A percentile compares a stretch with the other conserved stretches of the same genome.
phyloP scores from a whole-genome alignment of 2,113 vertebrate genomes.

The Hemiscyllium ocellatum region DNA sequence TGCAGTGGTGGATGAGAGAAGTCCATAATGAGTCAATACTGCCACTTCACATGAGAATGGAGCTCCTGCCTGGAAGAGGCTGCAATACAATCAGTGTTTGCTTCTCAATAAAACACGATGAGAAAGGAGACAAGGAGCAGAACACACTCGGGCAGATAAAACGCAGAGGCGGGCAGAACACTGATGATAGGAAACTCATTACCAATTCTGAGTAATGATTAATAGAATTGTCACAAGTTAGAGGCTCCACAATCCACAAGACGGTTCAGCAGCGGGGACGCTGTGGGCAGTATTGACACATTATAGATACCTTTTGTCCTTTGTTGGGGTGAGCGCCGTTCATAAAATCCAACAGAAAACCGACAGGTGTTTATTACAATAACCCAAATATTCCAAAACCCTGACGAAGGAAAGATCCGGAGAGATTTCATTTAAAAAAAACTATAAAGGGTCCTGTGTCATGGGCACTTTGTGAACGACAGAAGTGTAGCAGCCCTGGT shows the following conservation, averaged over 20 bases:
- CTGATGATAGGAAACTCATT: background rate
- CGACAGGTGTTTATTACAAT: background rate
- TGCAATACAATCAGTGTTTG: background rate
- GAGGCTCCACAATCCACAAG: background rate
- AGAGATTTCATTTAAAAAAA: background rate
- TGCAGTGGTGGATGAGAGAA: too few relatives aligned
- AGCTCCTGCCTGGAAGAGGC: background rate
- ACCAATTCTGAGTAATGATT: background rate
- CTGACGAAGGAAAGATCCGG: background rate
- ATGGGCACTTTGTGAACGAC: background rate
- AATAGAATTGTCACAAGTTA: background rate
- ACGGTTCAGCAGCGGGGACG: background rate
- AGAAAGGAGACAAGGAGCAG: background rate
- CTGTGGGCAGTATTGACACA: background rate
- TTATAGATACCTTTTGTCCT: background rate
- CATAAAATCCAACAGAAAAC: background rate
- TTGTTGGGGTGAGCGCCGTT: background rate
- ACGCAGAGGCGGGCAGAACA: background rate
- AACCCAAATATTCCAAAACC: background rate
- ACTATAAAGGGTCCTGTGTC: background rate
- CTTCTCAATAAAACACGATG: background rate
- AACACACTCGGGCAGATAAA: background rate
- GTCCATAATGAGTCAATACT: too few relatives aligned
- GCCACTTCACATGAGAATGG: background rate
- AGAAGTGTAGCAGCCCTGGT: background rate